Evolutionary conservation across 1,140 invertebrate species (phyloP).

Genomic region (Latrodectus geometricus): DNA sequence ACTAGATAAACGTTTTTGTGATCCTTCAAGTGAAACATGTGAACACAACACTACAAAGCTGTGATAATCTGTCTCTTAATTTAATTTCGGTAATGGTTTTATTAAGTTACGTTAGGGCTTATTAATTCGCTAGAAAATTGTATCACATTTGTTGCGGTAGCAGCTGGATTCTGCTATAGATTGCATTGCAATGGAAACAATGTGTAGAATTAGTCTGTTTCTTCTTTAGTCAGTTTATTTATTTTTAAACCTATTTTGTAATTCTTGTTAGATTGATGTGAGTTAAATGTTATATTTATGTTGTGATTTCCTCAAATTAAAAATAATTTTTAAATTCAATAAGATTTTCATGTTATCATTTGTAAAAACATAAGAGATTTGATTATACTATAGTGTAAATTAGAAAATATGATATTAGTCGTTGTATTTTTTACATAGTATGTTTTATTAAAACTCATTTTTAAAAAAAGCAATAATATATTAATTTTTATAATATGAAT

Average conservation of each 20-base stretch:
- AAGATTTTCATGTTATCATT: too few species aligned
- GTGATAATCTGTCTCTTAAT: conserved; percentile 39
- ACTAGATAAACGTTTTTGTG: conserved; percentile 16
- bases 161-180: conserved; percentile 35
- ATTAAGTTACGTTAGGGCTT: background rate
- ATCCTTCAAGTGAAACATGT: conserved; percentile 29
- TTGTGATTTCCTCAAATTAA: too few species aligned
- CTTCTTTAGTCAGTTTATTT: background rate
- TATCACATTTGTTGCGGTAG: background rate
- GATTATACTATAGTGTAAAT: too few species aligned
- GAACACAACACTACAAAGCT: conserved; percentile 52
- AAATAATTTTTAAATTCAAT: too few species aligned
- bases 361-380: too few species aligned
- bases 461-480: too few species aligned
- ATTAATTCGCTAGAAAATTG: background rate
- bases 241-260: background rate
- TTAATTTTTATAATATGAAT: too few species aligned
- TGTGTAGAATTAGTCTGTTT: background rate
- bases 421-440: too few species aligned
- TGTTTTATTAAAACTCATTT: too few species aligned
- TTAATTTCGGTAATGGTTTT: background rate
- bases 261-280: too few species aligned
- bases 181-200: background rate
- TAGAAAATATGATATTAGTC: too few species aligned
- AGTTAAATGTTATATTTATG: too few species aligned